Conservation (phyloP, 2,797 vertebrate species). For the Poeciliopsis infans region DNA sequence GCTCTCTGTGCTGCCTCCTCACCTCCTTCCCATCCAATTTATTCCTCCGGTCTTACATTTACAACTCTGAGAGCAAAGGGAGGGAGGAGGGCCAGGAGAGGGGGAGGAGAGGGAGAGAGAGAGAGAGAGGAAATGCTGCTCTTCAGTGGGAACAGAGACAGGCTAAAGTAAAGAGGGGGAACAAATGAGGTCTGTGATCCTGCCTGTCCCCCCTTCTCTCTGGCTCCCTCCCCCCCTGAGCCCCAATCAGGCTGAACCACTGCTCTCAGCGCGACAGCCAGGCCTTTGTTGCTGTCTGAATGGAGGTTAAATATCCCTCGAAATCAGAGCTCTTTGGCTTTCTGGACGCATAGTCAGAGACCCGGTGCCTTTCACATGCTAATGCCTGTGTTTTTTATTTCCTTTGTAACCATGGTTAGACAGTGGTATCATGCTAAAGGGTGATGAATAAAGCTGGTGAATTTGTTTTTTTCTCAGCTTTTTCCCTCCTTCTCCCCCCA, state of each 20-base stretch:
- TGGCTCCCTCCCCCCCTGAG: slow-evolving; percentile 30
- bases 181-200: slow-evolving; percentile 89
- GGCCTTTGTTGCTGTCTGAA: slow-evolving; percentile 88
- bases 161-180: slow-evolving; percentile 88
- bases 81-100: not conserved
- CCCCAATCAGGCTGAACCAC: slow-evolving; percentile 82
- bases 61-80: slow-evolving; percentile 65
- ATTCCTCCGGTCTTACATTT: slow-evolving; percentile 76
- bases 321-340: slow-evolving; percentile 89
- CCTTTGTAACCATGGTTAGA: slow-evolving; percentile 82
- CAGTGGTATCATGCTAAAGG: slow-evolving; percentile 86
- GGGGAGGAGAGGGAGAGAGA: not conserved
- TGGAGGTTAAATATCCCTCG: slow-evolving; percentile 90
- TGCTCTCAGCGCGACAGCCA: slow-evolving; percentile 80
- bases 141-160: slow-evolving; percentile 84
- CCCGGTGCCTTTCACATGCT: slow-evolving; percentile 88
- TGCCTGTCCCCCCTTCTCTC: slow-evolving; percentile 50
- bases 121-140: slow-evolving; percentile 77
- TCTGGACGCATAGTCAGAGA: slow-evolving; percentile 84
- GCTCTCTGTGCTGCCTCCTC: slow-evolving; percentile 58
- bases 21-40: slow-evolving; percentile 75
- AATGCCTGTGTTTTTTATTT: slow-evolving; percentile 83
- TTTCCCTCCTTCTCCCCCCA: slow-evolving; percentile 27
- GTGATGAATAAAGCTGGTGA: slow-evolving; percentile 84
- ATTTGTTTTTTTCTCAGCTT: slow-evolving; percentile 76